Base-by-base conservation (phyloP, 2,888 invertebrate genomes). In the Enchytraeus crypticus region DNA sequence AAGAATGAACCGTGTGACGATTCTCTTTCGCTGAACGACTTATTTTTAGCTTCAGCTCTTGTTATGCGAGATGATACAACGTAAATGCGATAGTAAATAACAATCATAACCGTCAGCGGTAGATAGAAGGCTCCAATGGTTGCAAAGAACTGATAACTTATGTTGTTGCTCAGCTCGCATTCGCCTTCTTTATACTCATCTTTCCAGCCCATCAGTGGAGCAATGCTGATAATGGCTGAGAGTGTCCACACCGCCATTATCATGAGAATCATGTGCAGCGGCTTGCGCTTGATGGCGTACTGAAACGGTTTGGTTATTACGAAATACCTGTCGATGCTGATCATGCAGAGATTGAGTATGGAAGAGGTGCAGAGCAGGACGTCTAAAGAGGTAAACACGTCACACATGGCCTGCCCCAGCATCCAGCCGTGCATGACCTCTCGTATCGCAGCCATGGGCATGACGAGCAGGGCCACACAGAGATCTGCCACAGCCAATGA, bases 101-200 rank as follows among this genome's bases (percentile, higher is more conserved):
- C 86, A 63, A 97, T 86, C 96, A 98, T 97, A 68, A 96, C 92
- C 69, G 88, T 84, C 65, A 96, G 83, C 11, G 97, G 97, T 74
- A 95, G 87, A 82, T 98, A 98, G 82, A 98, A 98, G 70, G 96
- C 74, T 70, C 90, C 79, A 38, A 82, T 71, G 14, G 83, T 83
- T 66, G 97, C 97, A 81, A 96, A 97, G 74, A 98, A 89, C 82
- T 97, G 97, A 80, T 97, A 97, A 67, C 88, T 89, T 77, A 92
- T 87, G 77, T 92, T 89, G 79, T 95, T 92, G 69, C 92, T 92
- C 59, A 96, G 93, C 61, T 87, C 84, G 81, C 93, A 95, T 5
- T 69, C 59, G 34, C 30, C 30, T 14, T 66, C 62, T 2, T 33
- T 33, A 1, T 26, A 29, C 3, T 26, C 47, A 5, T 33, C 33